Percentiles rank a stretch among this genome's conserved stretches.
phyloP scores from a whole-genome alignment of 2,888 invertebrate genomes.

The Neoascia interrupta region DNA sequence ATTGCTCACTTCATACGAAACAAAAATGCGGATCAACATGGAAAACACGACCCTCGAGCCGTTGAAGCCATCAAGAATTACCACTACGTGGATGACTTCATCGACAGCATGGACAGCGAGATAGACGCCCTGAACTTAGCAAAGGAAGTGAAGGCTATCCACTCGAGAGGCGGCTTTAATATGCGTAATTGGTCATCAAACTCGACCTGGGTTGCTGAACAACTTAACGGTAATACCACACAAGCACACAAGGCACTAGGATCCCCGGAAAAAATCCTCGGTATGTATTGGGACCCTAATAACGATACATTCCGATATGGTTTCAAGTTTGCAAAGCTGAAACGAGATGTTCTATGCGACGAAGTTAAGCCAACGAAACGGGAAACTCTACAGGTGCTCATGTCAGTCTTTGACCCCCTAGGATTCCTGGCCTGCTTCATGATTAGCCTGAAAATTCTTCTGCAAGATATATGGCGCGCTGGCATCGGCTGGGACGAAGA shows the following conservation, averaged over 20 bases:
- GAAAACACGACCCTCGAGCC: conserved; percentile 66
- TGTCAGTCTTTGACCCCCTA: conserved; percentile 64
- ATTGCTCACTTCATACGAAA: too few relatives aligned
- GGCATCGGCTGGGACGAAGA: conserved; percentile 58
- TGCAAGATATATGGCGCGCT: conserved; percentile 68
- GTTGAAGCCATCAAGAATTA: conserved; percentile 70
- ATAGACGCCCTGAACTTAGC: conserved; percentile 30
- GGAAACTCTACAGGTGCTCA: conserved; percentile 42
- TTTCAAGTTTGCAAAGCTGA: neutral
- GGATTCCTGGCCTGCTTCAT: conserved; percentile 58
- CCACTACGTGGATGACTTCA: conserved; percentile 73
- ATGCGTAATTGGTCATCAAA: neutral
- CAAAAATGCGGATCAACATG: conserved; percentile 27
- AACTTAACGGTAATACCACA: neutral
- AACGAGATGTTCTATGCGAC: neutral
- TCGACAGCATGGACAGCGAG: conserved; percentile 67
- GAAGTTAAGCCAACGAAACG: neutral
- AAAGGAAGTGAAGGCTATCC: neutral
- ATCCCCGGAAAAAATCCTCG: conserved; percentile 4
- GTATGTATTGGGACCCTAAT: conserved; percentile 38
- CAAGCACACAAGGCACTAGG: neutral
- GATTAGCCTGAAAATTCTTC: conserved; percentile 47
- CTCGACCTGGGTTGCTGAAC: neutral
- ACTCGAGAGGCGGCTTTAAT: neutral
- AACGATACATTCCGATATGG: neutral